Conservation (phyloP, 2,888 invertebrate species). For the Andrena hattorfiana region DNA sequence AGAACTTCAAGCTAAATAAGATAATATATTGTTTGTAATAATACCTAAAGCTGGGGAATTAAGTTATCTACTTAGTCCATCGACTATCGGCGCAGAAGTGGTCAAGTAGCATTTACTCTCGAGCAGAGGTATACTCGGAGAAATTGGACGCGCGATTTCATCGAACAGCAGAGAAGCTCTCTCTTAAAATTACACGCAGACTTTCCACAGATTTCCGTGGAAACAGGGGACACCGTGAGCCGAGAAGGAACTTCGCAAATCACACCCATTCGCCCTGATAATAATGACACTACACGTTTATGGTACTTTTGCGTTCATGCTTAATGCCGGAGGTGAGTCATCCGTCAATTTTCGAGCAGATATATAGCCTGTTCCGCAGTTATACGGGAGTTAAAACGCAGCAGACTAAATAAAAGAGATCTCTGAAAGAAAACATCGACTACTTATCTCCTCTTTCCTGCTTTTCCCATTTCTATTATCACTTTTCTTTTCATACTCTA, state of each 20-base stretch:
- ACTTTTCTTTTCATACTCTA: too few relatives aligned
- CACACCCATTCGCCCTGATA: neutral
- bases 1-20: too few relatives aligned
- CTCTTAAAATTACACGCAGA: slow-evolving; percentile 28
- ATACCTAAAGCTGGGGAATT: too few relatives aligned
- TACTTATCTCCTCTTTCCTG: too few relatives aligned
- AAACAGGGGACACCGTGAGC: slow-evolving; percentile 11
- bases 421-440: neutral
- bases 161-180: slow-evolving; percentile 5
- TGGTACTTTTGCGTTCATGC: slow-evolving; percentile 5
- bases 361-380: neutral
- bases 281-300: slow-evolving; percentile 16
- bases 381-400: neutral
- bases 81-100: neutral
- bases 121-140: neutral
- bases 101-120: neutral
- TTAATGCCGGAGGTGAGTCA: slow-evolving; percentile 1
- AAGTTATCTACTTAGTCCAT: neutral
- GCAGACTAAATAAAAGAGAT: neutral
- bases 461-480: too few relatives aligned
- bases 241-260: slow-evolving; percentile 9
- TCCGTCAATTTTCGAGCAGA: slow-evolving; percentile 18
- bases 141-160: neutral
- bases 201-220: slow-evolving; percentile 23
- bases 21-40: too few relatives aligned